These are phyloP conservation scores for Maconellicoccus hirsutus DNA, from an alignment of 1,140 invertebrate species.

Conservation along the genomic window DNA sequence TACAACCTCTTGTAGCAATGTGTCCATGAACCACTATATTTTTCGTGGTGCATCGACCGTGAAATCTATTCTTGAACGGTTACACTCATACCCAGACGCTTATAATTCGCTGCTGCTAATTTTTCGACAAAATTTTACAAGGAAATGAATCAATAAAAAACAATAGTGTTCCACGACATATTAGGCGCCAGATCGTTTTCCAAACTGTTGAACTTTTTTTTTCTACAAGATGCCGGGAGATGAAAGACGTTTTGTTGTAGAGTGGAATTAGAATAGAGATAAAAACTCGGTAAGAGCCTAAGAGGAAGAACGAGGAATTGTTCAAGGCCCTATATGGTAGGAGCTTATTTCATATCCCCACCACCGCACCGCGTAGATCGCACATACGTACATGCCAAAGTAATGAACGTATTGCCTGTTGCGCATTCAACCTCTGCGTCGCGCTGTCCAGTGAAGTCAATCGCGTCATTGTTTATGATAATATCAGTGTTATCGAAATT, in stretches of 20 bases:
- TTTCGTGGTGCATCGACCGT: too few species aligned
- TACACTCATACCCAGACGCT: too few species aligned
- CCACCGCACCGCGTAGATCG: background rate
- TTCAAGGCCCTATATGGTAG: slow-evolving; percentile 19
- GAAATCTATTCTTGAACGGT: too few species aligned
- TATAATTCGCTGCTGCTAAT: background rate
- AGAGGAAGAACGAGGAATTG: slow-evolving; percentile 6
- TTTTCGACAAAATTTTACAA: background rate
- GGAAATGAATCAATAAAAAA: background rate
- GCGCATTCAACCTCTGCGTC: slow-evolving; percentile 16
- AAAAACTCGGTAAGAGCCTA: background rate
- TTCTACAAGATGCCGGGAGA: background rate
- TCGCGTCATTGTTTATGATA: slow-evolving; percentile 6
- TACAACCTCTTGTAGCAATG: too few species aligned
- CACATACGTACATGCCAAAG: slow-evolving; percentile 15
- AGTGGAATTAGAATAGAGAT: background rate
- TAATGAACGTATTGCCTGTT: slow-evolving; percentile 16
- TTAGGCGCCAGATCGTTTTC: slow-evolving; percentile 2
- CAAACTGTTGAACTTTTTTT: background rate
- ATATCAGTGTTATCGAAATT: slow-evolving; percentile 11
- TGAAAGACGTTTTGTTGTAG: slow-evolving; percentile 8
- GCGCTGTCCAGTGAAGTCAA: background rate
- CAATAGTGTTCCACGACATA: background rate
- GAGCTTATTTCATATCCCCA: slow-evolving; percentile 9
- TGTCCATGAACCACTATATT: too few species aligned